A percentile compares a stretch with the other conserved stretches of the same genome.
Conservation (phyloP, 2,888 invertebrate species). For the Cremastinae sp. region DNA sequence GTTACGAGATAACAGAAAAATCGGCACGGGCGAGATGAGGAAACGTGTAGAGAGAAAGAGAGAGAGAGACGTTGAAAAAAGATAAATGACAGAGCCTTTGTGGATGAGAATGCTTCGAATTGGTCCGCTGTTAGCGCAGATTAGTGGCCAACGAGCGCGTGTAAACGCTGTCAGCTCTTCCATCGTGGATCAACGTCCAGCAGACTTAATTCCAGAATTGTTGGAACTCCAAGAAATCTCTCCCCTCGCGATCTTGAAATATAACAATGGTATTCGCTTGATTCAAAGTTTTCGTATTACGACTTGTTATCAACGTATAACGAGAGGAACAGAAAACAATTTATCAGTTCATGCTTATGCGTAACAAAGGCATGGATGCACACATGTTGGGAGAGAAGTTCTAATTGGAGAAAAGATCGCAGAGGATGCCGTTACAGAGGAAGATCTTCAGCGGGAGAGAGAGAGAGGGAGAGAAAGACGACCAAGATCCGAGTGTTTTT, state of each 20-base stretch:
- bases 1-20: constrained; percentile 18
- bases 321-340: constrained; percentile 48
- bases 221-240: neutral
- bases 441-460: constrained; percentile 21
- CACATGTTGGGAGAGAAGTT: constrained; percentile 41
- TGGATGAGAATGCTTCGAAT: constrained; percentile 72
- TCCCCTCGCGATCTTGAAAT: neutral
- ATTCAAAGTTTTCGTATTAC: constrained; percentile 10
- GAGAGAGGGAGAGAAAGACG: neutral
- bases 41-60: constrained; percentile 22
- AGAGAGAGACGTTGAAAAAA: constrained; percentile 53
- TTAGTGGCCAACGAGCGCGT: constrained; percentile 66
- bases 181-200: neutral
- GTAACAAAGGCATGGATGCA: constrained; percentile 1
- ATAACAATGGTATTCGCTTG: constrained; percentile 2
- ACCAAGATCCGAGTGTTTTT: constrained; percentile 10
- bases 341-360: constrained; percentile 36
- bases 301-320: constrained; percentile 16
- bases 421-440: constrained; percentile 16
- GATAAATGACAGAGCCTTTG: constrained; percentile 68
- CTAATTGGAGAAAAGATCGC: constrained; percentile 62
- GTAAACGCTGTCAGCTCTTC: constrained; percentile 60
- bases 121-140: constrained; percentile 70
- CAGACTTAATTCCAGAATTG: neutral
- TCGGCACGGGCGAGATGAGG: too few relatives aligned